Base-by-base conservation (phyloP, 23 tunicate species). In the Corella eumyota region DNA sequence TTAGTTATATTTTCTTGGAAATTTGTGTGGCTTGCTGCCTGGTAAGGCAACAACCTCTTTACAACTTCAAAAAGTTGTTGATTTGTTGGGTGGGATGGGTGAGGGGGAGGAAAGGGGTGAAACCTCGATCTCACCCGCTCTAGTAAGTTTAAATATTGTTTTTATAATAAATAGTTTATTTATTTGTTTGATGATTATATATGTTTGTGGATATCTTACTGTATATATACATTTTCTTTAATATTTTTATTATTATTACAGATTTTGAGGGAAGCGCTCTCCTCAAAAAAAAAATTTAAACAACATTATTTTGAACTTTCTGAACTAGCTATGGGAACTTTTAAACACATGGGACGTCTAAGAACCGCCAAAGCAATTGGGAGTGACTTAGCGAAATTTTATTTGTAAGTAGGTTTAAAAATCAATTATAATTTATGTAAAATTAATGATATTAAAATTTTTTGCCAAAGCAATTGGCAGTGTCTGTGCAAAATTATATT, bases 281-380 rank as follows among this genome's bases (percentile, higher is more conserved):
- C 96, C 5, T 88, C 96, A n/a, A 73, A 73, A 54, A 68, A 62
- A 45, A 79, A 88, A 28, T 88, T 88, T 33, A 72, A 77, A 27
- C 44, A 35, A 27, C 87, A 88, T 23, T 88, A 88, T 56, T 79
- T 88, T 35, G 88, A 72, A 51, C 66, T 88, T 3, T 67, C 96
- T 25, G 96, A 88, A 44, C 60, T 88, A 25, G 88, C 96, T 0
- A 88, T 88, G 87, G 96, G 96, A 46, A 88, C 88, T 24, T 88
- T 65, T 44, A 88, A 88, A 36, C 96, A 88, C 76, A 88, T 72
- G 81, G 77, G 59, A 1, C 72, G 78, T 32, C 79, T 58, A 61
- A 61, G 96, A 54, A 68, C 76, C 40, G 88, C 87, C 0, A 35
- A 81, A 21, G 66, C 58, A 27, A 73, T 88, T 38, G 96, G 96